Conservation (phyloP, 2,888 invertebrate genomes). For the Dryomyza anilis region DNA sequence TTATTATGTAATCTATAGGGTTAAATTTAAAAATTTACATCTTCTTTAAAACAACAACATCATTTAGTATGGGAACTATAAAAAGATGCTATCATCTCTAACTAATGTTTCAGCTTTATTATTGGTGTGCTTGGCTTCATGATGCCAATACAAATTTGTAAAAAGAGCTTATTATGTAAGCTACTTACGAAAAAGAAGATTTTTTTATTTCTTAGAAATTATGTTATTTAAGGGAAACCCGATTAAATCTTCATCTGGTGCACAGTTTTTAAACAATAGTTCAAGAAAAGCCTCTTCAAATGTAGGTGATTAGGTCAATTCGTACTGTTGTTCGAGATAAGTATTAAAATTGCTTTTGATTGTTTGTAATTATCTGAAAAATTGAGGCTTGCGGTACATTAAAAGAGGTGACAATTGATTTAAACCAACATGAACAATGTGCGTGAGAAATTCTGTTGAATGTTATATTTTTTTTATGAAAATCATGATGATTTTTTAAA, state of each 20-base stretch:
- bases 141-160: too few species aligned
- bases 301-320: neutral
- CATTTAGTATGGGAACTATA: too few species aligned
- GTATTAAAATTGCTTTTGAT: neutral
- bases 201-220: neutral
- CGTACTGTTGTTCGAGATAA: neutral
- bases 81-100: too few species aligned
- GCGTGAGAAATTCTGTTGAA: neutral
- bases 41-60: too few species aligned
- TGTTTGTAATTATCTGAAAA: neutral
- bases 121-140: too few species aligned
- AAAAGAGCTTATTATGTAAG: conserved; percentile 5
- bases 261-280: too few species aligned
- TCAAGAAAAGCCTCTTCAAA: neutral
- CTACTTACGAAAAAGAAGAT: neutral
- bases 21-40: too few species aligned
- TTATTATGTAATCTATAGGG: too few species aligned
- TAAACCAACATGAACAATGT: too few species aligned
- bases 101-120: too few species aligned
- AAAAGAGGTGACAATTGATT: too few species aligned
- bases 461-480: neutral
- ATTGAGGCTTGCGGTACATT: neutral
- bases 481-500: neutral
- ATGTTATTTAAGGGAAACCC: neutral
- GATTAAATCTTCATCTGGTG: neutral